Conservation (phyloP, 2,113 vertebrate genomes). For the Ciconia boyciana region DNA sequence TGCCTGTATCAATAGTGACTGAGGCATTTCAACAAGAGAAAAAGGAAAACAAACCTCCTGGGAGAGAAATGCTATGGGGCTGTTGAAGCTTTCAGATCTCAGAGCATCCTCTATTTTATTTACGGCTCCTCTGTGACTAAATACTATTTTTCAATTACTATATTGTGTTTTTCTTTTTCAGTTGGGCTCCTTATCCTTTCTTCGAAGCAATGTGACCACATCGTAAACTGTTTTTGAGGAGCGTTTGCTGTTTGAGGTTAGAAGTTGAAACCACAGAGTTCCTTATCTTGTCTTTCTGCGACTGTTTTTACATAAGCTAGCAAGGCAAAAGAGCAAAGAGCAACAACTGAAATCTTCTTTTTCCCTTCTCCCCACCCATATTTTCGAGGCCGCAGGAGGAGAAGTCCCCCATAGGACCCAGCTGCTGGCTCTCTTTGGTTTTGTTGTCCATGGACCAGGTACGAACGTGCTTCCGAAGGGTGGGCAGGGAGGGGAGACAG, state of each 20-base stretch:
- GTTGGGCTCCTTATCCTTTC: not conserved
- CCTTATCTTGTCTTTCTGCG: conserved; percentile 33
- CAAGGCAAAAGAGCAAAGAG: not conserved
- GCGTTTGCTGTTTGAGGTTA: conserved; percentile 50
- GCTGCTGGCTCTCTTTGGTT: conserved; percentile 80
- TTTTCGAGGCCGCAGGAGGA: conserved; percentile 81
- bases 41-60: not conserved
- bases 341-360: not conserved
- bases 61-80: not conserved
- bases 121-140: not conserved
- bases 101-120: not conserved
- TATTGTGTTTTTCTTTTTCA: not conserved
- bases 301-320: conserved; percentile 6
- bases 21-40: not conserved
- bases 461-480: not conserved
- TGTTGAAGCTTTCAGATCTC: not conserved
- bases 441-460: conserved; percentile 87
- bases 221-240: conserved; percentile 35
- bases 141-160: not conserved
- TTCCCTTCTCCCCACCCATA: not conserved
- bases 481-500: not conserved
- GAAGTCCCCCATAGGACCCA: conserved; percentile 83
- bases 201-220: not conserved
- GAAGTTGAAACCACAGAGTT: conserved; percentile 37
- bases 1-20: not conserved